Percentiles rank a stretch among this genome's conserved stretches.
phyloP scores from a whole-genome alignment of 2,888 invertebrate genomes.

The Drosophila silvestris region DNA sequence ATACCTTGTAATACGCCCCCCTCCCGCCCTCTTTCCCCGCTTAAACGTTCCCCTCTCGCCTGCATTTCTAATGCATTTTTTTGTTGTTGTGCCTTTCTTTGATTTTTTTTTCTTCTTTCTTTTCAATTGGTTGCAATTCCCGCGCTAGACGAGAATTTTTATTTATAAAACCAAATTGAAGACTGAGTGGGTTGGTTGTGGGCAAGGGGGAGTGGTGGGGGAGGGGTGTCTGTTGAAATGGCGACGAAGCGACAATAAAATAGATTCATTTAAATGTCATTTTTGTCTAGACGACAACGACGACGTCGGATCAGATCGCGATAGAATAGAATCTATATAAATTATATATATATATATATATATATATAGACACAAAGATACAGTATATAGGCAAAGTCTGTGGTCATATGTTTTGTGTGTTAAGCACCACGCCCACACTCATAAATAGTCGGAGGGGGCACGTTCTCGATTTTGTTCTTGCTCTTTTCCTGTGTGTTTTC shows the following conservation, averaged over 20 bases:
- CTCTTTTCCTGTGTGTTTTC: slow-evolving; percentile 1
- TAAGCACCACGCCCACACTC: slow-evolving; percentile 51
- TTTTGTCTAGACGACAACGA: slow-evolving; percentile 76
- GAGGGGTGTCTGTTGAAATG: slow-evolving; percentile 33
- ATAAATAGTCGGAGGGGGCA: slow-evolving; percentile 31
- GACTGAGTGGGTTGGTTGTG: slow-evolving; percentile 4
- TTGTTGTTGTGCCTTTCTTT: slow-evolving; percentile 1
- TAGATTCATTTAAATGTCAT: slow-evolving; percentile 83
- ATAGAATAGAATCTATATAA: slow-evolving; percentile 49
- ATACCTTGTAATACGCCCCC: slow-evolving; percentile 26
- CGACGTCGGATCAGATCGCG: slow-evolving; percentile 56
- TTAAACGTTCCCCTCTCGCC: not conserved
- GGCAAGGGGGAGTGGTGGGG: not conserved
- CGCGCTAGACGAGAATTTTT: slow-evolving; percentile 60
- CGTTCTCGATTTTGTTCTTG: slow-evolving; percentile 46
- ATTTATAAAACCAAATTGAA: slow-evolving; percentile 60
- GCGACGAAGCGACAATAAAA: slow-evolving; percentile 80
- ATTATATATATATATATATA: slow-evolving; percentile 9
- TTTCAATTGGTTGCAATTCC: slow-evolving; percentile 65
- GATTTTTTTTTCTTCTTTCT: not conserved
- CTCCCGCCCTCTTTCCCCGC: not conserved
- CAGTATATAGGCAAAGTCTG: slow-evolving; percentile 1
- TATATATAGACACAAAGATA: slow-evolving; percentile 1
- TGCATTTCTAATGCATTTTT: slow-evolving; percentile 23
- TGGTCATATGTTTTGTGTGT: slow-evolving; percentile 39